Percentiles rank a stretch among this genome's conserved stretches.
Evolutionary conservation across 1,140 invertebrate species (phyloP).

Genomic region (Dendrolimus punctatus): DNA sequence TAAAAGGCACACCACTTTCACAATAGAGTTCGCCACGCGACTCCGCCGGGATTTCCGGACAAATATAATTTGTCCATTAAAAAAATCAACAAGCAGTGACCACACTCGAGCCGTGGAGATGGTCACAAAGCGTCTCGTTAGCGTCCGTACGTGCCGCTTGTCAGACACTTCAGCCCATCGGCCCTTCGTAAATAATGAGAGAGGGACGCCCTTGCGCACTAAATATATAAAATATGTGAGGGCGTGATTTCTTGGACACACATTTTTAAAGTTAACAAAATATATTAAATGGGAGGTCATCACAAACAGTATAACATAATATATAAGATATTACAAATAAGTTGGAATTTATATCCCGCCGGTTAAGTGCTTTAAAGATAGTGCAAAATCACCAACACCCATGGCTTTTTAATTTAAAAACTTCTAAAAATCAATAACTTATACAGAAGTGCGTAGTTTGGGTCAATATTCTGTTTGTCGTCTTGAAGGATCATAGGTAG

Average conservation of each 20-base stretch:
- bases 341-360: too few species aligned
- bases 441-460: too few species aligned
- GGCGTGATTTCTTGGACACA: conserved; percentile 1
- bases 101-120: conserved; percentile 46
- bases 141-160: conserved; percentile 61
- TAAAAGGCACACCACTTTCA: conserved; percentile 40
- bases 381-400: too few species aligned
- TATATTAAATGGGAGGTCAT: background rate
- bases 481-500: too few species aligned
- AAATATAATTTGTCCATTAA: conserved; percentile 70
- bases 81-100: conserved; percentile 62
- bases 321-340: too few species aligned
- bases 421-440: too few species aligned
- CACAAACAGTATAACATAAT: too few species aligned
- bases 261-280: background rate
- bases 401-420: too few species aligned
- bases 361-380: too few species aligned
- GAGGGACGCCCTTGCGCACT: conserved; percentile 41
- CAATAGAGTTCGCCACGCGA: conserved; percentile 25
- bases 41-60: conserved; percentile 35
- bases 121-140: conserved; percentile 70
- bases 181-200: conserved; percentile 71
- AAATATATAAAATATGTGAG: conserved; percentile 16
- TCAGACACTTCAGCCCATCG: conserved; percentile 65
- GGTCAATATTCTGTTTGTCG: too few species aligned